Evolutionary conservation across 2,888 invertebrate species (phyloP).

Genomic region (Andrena hattorfiana): DNA sequence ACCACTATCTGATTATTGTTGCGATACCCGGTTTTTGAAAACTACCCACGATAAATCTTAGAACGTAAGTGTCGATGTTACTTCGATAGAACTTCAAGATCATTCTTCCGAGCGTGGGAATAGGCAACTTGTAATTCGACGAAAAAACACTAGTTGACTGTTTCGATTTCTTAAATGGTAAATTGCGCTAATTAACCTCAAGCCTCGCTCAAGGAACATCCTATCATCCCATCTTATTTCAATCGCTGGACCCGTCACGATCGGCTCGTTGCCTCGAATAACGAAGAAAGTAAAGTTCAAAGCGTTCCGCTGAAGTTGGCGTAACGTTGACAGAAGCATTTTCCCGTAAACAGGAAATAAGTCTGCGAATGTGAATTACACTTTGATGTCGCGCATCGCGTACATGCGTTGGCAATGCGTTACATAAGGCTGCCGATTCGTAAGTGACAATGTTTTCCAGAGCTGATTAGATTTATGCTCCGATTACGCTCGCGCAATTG

Average conservation of each 20-base stretch:
- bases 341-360: background rate
- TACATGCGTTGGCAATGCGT: background rate
- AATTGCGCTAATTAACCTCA: slow-evolving; percentile 59
- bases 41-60: background rate
- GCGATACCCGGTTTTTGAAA: background rate
- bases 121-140: background rate
- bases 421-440: slow-evolving; percentile 10
- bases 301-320: background rate
- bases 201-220: slow-evolving; percentile 30
- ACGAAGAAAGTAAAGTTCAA: slow-evolving; percentile 5
- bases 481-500: background rate
- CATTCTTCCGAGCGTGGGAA: background rate
- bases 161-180: slow-evolving; percentile 57
- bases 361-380: slow-evolving; percentile 11
- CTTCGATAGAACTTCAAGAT: background rate
- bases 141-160: slow-evolving; percentile 11
- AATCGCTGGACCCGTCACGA: slow-evolving; percentile 20
- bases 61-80: background rate
- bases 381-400: background rate
- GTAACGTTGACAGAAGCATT: background rate
- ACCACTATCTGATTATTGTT: too few species aligned
- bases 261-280: background rate
- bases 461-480: slow-evolving; percentile 5
- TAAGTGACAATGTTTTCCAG: slow-evolving; percentile 5
- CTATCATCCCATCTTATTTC: slow-evolving; percentile 48